phyloP scores from a whole-genome alignment of 2,113 vertebrate genomes.

The Romanogobio albipinnatus region DNA sequence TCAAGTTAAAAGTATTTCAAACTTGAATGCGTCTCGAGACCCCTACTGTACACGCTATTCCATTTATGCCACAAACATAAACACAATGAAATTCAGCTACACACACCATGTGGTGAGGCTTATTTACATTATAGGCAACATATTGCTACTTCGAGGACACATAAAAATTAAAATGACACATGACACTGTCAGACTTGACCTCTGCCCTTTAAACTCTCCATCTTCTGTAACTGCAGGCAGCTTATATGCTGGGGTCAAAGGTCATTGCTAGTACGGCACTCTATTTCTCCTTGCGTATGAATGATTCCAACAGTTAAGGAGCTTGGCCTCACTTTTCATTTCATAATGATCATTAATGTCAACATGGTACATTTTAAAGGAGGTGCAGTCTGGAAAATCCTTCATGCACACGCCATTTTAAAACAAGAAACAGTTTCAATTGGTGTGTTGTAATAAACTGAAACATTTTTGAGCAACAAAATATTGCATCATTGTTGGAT shows the following conservation, averaged over 20 bases:
- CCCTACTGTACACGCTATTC: not conserved
- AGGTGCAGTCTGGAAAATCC: slow-evolving; percentile 39
- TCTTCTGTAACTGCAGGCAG: slow-evolving; percentile 52
- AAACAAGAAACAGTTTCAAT: not conserved
- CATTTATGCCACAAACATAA: not conserved
- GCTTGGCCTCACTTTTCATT: slow-evolving; percentile 53
- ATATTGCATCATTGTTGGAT: not conserved
- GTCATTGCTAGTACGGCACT: slow-evolving; percentile 14
- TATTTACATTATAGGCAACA: slow-evolving; percentile 42
- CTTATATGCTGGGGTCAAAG: slow-evolving; percentile 46
- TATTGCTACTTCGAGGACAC: slow-evolving; percentile 30
- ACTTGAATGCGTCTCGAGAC: not conserved
- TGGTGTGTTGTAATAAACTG: not conserved
- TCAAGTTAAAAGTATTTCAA: not conserved
- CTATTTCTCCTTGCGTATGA: slow-evolving; percentile 39
- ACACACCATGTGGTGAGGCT: not conserved
- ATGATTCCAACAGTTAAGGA: slow-evolving; percentile 35
- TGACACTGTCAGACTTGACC: slow-evolving; percentile 47
- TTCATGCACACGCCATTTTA: not conserved
- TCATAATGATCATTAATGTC: slow-evolving; percentile 62
- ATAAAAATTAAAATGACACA: slow-evolving; percentile 52
- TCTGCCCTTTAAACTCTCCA: slow-evolving; percentile 62
- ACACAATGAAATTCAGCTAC: not conserved
- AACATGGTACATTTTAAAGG: slow-evolving; percentile 38
- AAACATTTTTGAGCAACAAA: not conserved